Percentiles rank a stretch among this genome's conserved stretches.
phyloP scores from a whole-genome alignment of 2,888 invertebrate genomes.

The Ochropacha duplaris region DNA sequence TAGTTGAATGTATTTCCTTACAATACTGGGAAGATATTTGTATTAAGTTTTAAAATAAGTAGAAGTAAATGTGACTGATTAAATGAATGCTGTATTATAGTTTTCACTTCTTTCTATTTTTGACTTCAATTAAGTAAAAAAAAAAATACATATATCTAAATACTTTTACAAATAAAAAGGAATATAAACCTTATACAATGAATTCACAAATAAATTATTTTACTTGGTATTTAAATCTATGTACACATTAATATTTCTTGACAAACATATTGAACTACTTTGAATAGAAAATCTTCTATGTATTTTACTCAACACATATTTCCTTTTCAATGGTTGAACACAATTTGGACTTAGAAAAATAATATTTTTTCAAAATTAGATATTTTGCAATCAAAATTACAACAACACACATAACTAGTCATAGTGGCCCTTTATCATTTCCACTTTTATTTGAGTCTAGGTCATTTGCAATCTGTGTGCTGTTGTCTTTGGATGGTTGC shows the following conservation, averaged over 20 bases:
- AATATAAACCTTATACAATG: too few relatives aligned
- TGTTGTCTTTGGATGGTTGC: slow-evolving; percentile 67
- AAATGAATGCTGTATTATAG: slow-evolving; percentile 61
- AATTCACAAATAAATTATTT: background rate
- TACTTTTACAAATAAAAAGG: too few relatives aligned
- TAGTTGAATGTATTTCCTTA: slow-evolving; percentile 56
- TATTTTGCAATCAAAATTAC: slow-evolving; percentile 58
- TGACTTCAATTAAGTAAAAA: too few relatives aligned
- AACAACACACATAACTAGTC: slow-evolving; percentile 63
- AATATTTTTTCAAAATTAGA: slow-evolving; percentile 52
- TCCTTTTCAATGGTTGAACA: slow-evolving; percentile 2
- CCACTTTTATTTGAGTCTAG: slow-evolving; percentile 31
- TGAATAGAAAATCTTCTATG: background rate
- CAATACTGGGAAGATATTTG: slow-evolving; percentile 43
- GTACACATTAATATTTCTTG: background rate
- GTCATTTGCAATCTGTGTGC: slow-evolving; percentile 29
- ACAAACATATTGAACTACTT: background rate
- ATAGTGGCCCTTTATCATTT: slow-evolving; percentile 61
- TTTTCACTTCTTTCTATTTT: background rate
- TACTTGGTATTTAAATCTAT: background rate
- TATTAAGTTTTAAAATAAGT: slow-evolving; percentile 41
- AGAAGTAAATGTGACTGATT: slow-evolving; percentile 56
- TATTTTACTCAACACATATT: slow-evolving; percentile 12
- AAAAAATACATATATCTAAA: too few relatives aligned
- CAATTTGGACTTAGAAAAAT: slow-evolving; percentile 28